phyloP scores from a whole-genome alignment of 2,113 vertebrate genomes.

The Anoura caudifer region DNA sequence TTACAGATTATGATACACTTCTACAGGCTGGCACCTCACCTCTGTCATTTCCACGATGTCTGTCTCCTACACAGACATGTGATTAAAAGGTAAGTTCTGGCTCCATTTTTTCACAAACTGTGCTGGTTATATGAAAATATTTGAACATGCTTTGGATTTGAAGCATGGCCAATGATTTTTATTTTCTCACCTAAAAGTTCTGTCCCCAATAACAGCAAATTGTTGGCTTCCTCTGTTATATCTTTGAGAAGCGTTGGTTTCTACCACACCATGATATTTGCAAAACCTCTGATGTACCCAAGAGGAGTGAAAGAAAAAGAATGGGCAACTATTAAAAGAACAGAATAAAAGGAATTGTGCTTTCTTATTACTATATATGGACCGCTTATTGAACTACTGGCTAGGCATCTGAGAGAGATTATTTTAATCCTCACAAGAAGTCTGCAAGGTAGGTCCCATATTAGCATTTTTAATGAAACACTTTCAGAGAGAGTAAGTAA shows the following conservation, averaged over 20 bases:
- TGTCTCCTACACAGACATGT: not conserved
- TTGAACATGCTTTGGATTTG: constrained; percentile 5
- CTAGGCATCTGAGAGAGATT: not conserved
- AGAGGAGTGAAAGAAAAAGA: not conserved
- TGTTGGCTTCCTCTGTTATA: not conserved
- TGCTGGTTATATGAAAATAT: not conserved
- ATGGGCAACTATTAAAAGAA: not conserved
- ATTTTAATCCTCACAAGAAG: constrained; percentile 18
- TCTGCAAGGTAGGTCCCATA: not conserved
- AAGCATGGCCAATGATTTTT: constrained; percentile 23
- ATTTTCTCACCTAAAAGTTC: constrained; percentile 26
- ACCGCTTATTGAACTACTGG: not conserved
- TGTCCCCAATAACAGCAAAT: not conserved
- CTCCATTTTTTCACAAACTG: constrained; percentile 8
- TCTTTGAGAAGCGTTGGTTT: constrained; percentile 15
- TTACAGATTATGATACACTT: not conserved
- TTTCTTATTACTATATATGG: not conserved
- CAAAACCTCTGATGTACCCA: not conserved
- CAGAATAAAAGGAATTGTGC: not conserved
- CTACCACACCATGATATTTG: not conserved
- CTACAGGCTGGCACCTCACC: not conserved
- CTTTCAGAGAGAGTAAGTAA: not conserved
- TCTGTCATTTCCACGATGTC: not conserved
- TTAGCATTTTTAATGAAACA: constrained; percentile 47
- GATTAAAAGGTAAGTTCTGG: not conserved